phyloP scores from a whole-genome alignment of 2,888 invertebrate genomes.

The Pollenia angustigena region DNA sequence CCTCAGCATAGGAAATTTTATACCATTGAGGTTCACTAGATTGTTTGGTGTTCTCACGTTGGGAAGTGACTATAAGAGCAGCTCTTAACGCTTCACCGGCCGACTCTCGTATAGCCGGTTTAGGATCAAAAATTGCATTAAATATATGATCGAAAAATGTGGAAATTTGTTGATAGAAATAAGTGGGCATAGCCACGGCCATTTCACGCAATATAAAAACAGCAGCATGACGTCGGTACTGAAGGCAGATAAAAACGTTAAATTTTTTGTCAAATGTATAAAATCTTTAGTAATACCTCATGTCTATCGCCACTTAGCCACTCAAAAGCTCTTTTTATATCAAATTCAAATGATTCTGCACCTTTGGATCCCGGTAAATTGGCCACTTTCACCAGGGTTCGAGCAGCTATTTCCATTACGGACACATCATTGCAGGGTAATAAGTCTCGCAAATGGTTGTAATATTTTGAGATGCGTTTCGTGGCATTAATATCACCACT shows the following conservation, averaged over 20 bases:
- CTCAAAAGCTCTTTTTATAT: conserved; percentile 97
- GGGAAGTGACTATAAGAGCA: conserved; percentile 96
- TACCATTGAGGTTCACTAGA: conserved; percentile 96
- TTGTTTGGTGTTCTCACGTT: conserved; percentile 97
- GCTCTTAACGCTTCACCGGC: conserved; percentile 97
- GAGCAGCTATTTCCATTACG: conserved; percentile 98
- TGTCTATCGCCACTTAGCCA: conserved; percentile 96
- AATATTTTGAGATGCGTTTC: conserved; percentile 95
- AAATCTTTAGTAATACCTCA: conserved; percentile 85
- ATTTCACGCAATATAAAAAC: conserved; percentile 96
- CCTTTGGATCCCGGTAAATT: conserved; percentile 96
- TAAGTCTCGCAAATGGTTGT: conserved; percentile 95
- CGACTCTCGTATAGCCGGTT: conserved; percentile 95
- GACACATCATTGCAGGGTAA: conserved; percentile 95
- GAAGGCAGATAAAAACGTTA: conserved; percentile 11
- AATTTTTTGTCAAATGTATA: neutral
- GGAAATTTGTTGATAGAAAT: conserved; percentile 97
- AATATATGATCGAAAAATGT: conserved; percentile 97
- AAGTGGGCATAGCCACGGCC: conserved; percentile 97
- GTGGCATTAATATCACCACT: conserved; percentile 96
- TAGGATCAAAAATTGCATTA: conserved; percentile 95
- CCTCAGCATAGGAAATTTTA: conserved; percentile 96
- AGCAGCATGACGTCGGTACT: conserved; percentile 95
- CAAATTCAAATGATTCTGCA: conserved; percentile 98
- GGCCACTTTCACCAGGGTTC: conserved; percentile 96